A percentile compares a stretch with the other conserved stretches of the same genome.
These are phyloP conservation scores for Willisornis vidua DNA, from an alignment of 2,113 vertebrate genomes.

Conservation along the genomic window DNA sequence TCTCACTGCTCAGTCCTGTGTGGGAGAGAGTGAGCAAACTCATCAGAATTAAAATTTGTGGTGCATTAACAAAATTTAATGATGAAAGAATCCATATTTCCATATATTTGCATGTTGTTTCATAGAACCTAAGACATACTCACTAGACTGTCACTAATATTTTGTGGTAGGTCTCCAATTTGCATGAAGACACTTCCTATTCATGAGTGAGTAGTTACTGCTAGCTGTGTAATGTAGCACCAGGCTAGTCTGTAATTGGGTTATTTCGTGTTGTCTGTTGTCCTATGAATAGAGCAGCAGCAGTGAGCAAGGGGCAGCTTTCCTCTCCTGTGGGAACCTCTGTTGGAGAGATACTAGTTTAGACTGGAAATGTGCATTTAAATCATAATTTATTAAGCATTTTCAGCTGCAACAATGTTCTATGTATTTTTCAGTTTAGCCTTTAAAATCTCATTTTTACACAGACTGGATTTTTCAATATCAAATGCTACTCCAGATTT, in stretches of 20 bases:
- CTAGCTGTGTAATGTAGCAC: background rate
- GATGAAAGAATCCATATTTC: background rate
- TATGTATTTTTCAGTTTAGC: background rate
- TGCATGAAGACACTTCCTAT: background rate
- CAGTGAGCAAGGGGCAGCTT: background rate
- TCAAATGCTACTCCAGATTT: background rate
- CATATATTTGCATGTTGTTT: slow-evolving; percentile 14
- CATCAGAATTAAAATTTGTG: slow-evolving; percentile 12
- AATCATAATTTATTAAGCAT: background rate
- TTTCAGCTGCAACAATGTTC: background rate
- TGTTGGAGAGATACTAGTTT: background rate
- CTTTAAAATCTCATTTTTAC: background rate
- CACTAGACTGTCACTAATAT: slow-evolving; percentile 55
- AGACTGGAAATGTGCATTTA: background rate
- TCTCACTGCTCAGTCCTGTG: background rate
- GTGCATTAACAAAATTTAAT: slow-evolving; percentile 12
- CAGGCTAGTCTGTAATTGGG: background rate
- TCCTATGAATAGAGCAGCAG: background rate
- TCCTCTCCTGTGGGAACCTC: background rate
- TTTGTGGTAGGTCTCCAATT: slow-evolving; percentile 26
- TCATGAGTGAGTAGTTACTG: background rate
- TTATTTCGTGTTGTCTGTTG: background rate
- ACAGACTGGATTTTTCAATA: background rate
- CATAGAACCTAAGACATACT: background rate
- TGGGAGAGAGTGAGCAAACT: slow-evolving; percentile 15